These are phyloP conservation scores for Rhagophthalmus giganteus DNA, from an alignment of 2,888 invertebrate genomes.

Conservation along the genomic window DNA sequence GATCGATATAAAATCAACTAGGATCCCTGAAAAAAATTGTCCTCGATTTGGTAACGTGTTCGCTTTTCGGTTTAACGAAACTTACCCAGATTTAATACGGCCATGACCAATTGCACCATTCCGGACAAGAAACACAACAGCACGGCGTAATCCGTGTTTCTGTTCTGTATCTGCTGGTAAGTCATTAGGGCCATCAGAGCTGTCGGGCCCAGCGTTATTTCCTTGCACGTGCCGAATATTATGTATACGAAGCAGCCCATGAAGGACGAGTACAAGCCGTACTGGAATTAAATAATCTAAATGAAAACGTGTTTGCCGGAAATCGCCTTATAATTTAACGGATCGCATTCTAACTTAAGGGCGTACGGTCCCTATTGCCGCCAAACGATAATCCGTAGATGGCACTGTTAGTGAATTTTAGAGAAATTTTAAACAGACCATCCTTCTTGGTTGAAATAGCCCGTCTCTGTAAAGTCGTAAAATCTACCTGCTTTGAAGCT, in stretches of 20 bases:
- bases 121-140: conserved; percentile 80
- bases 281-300: conserved; percentile 1
- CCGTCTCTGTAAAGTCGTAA: no score
- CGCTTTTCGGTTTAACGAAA: no score
- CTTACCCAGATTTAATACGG: conserved; percentile 77
- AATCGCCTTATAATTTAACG: no score
- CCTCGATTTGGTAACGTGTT: no score
- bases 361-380: no score
- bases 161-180: conserved; percentile 71
- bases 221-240: conserved; percentile 85
- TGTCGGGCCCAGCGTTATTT: conserved; percentile 88
- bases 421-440: no score
- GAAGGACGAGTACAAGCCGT: conserved; percentile 4
- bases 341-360: no score
- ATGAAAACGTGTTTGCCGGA: no score
- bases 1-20: conserved; percentile 87
- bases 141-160: conserved; percentile 76
- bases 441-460: no score
- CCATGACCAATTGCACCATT: conserved; percentile 71
- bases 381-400: no score
- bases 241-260: conserved; percentile 80
- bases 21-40: conserved; percentile 64
- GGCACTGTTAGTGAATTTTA: no score
- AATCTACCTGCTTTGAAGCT: no score
- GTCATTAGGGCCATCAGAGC: conserved; percentile 94